Base-by-base conservation (phyloP, 1,140 invertebrate genomes). In the Lepeophtheirus salmonis region DNA sequence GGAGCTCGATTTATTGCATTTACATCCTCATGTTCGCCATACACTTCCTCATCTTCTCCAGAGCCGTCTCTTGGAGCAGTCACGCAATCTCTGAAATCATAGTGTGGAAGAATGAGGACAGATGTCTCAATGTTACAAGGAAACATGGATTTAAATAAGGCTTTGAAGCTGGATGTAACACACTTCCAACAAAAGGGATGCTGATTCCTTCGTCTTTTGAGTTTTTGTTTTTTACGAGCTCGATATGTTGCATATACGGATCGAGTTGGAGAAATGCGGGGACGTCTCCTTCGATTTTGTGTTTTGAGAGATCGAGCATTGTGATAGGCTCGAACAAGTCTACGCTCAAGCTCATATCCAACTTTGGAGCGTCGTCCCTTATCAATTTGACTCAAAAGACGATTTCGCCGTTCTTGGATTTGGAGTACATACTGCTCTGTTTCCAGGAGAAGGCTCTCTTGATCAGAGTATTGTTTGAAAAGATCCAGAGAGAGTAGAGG, bases 161-260 rank as follows among this genome's bases (percentile, higher is more conserved):
- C 22, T 2, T 24, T 17, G 21, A 57, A 57, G 26, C 55, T 57
- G 6, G 20, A 23, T 12, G 55, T 57, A n/a, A 57, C 23, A n/a
- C 55, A 57, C 26, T 57, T 57, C 23, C 21, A 17, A 23, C 55
- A 57, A 23, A 57, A 57, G 2, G 20, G 22, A 17, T 57, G 55
- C 14, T 57, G 55, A n/a, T 21, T 25, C 16, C 55, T 13, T 16
- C 25, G 26, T 4, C 55, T 21, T 21, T 41, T 57, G 22, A 17
- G 55, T 41, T n/a, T 41, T n/a, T 41, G 30, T 41, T 41, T 41
- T n/a, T n/a, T 6, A 6, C 30, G 30, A 6, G 30, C 30, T 10
- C 30, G 30, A 41, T 41, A 41, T 41, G 30, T 41, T 41, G 30
- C 30, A 41, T 41, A 41, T 6, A 41, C 30, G 30, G 30, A 41